A percentile compares a stretch with the other conserved stretches of the same genome.
These are phyloP conservation scores for Liasis olivaceus DNA, from an alignment of 2,797 vertebrate genomes.

Conservation along the genomic window DNA sequence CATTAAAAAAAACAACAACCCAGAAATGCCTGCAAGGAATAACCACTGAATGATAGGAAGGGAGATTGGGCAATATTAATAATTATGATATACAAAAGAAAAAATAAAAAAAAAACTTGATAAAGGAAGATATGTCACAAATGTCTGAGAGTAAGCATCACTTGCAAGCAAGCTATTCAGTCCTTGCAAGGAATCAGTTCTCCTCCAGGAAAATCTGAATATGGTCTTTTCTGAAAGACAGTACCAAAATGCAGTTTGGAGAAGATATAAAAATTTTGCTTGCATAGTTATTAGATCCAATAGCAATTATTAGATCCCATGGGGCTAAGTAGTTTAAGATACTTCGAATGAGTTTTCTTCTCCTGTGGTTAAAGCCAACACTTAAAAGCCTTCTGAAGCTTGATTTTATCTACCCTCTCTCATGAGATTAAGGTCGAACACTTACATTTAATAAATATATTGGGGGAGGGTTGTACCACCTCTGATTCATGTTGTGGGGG, in stretches of 20 bases:
- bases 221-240: conserved; percentile 14
- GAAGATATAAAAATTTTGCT: background rate
- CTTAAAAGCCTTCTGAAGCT: background rate
- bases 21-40: conserved; percentile 48
- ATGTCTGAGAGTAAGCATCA: conserved; percentile 42
- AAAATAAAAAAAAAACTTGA: background rate
- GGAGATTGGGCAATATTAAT: conserved; percentile 46
- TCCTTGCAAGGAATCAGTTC: conserved; percentile 30
- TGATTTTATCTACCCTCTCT: background rate
- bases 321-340: background rate
- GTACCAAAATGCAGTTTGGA: conserved; percentile 21
- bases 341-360: background rate
- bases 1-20: conserved; percentile 47
- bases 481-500: too few relatives aligned
- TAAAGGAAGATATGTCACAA: conserved; percentile 56
- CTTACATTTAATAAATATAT: too few relatives aligned
- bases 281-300: background rate
- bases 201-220: background rate
- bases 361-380: background rate
- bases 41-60: conserved; percentile 48
- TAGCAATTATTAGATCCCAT: background rate
- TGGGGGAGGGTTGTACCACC: background rate
- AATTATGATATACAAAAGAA: conserved; percentile 59
- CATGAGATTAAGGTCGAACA: background rate
- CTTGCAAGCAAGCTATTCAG: background rate